phyloP scores from a whole-genome alignment of 2,888 invertebrate species.

The Drosophila cognata region DNA sequence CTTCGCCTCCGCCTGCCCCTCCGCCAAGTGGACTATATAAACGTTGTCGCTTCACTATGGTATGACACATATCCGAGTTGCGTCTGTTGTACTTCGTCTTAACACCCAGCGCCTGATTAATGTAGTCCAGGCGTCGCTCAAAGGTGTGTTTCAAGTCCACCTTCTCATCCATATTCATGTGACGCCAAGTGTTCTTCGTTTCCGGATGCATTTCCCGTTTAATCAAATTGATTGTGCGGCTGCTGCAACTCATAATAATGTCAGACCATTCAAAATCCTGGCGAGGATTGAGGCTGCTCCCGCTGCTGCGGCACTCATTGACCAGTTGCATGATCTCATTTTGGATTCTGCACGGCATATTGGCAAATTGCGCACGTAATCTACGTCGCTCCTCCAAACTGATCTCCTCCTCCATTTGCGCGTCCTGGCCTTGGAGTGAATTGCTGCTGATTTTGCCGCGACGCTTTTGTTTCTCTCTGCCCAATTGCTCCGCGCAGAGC shows the following conservation, averaged over 20 bases:
- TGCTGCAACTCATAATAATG: background rate
- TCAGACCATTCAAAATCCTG: background rate
- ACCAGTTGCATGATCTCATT: background rate
- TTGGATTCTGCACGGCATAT: background rate
- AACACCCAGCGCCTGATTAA: background rate
- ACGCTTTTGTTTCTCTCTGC: background rate
- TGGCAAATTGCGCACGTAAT: background rate
- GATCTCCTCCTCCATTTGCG: background rate
- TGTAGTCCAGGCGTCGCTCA: background rate
- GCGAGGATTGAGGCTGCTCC: background rate
- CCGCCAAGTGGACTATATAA: background rate
- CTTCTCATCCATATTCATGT: background rate
- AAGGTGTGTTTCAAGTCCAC: background rate
- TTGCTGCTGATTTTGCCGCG: background rate
- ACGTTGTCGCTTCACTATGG: background rate
- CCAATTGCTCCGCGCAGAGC: background rate
- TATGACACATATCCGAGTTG: background rate
- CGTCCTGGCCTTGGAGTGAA: background rate
- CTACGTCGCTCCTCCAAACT: background rate
- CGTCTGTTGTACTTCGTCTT: background rate
- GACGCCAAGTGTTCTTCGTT: background rate
- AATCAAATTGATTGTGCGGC: background rate
- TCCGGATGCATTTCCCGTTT: background rate
- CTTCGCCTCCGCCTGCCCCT: background rate
- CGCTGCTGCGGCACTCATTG: background rate